Percentiles rank a stretch among this genome's conserved stretches.
phyloP scores from a whole-genome alignment of 2,113 vertebrate species.

The Brachypteracias leptosomus region DNA sequence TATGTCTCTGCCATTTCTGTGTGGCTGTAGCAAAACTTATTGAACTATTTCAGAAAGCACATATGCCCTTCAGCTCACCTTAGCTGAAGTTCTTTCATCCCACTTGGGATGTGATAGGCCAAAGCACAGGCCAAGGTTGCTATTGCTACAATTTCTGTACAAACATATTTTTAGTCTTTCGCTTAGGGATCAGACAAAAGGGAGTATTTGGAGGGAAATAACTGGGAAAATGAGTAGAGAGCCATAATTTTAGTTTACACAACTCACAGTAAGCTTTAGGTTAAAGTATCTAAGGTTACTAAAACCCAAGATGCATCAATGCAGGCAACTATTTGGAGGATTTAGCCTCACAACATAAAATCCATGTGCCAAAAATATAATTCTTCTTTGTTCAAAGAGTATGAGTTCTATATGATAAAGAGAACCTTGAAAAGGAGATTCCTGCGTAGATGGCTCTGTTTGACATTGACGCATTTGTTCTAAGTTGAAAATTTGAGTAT shows the following conservation, averaged over 20 bases:
- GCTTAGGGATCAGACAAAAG: constrained; percentile 5
- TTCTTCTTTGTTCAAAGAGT: background rate
- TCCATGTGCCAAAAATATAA: background rate
- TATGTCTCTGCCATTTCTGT: background rate
- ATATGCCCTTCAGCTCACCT: constrained; percentile 45
- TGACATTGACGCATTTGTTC: background rate
- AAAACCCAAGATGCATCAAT: background rate
- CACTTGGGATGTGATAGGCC: background rate
- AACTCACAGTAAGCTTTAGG: constrained; percentile 43
- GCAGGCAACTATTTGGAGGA: background rate
- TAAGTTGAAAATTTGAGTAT: background rate
- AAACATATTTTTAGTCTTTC: constrained; percentile 38
- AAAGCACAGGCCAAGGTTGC: constrained; percentile 39
- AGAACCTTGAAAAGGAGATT: background rate
- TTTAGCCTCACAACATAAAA: background rate
- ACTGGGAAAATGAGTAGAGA: constrained; percentile 43
- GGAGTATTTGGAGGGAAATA: constrained; percentile 38
- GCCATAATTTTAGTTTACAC: constrained; percentile 29
- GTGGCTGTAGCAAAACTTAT: background rate
- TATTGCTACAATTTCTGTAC: constrained; percentile 22
- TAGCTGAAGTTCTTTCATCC: background rate
- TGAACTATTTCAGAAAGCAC: background rate
- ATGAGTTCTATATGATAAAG: background rate
- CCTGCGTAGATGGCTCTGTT: background rate
- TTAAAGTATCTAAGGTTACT: constrained; percentile 49